These are phyloP conservation scores for Campylorhamphus procurvoides DNA, from an alignment of 2,113 vertebrate species.

Conservation along the genomic window DNA sequence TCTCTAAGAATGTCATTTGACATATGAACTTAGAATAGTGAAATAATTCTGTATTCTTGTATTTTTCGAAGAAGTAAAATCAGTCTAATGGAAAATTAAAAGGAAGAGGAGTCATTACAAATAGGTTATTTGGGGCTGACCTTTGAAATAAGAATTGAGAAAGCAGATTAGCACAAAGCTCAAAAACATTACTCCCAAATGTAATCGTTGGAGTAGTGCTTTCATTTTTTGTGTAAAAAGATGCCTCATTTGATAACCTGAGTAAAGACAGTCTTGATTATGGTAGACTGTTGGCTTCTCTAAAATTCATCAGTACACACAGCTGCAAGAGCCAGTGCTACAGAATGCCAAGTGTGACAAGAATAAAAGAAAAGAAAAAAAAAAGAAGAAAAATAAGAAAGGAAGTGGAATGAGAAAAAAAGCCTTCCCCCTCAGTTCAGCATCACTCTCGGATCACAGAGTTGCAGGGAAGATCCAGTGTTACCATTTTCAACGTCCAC, in stretches of 20 bases:
- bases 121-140: background rate
- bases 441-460: background rate
- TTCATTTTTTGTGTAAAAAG: background rate
- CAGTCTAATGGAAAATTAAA: background rate
- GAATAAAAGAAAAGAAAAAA: background rate
- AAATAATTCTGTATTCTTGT: background rate
- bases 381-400: too few species aligned
- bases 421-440: fast-evolving
- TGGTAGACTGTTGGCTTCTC: background rate
- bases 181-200: background rate
- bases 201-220: background rate
- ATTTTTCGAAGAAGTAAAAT: background rate
- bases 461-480: background rate
- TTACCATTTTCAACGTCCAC: background rate
- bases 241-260: background rate
- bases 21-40: background rate
- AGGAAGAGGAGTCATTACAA: background rate
- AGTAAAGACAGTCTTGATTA: background rate
- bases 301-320: background rate
- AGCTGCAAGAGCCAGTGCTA: background rate
- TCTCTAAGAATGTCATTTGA: background rate
- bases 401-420: background rate
- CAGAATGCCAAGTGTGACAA: background rate
- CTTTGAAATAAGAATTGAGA: background rate
- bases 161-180: background rate